phyloP scores from a whole-genome alignment of 2,888 invertebrate species.

The Noctua janthe region DNA sequence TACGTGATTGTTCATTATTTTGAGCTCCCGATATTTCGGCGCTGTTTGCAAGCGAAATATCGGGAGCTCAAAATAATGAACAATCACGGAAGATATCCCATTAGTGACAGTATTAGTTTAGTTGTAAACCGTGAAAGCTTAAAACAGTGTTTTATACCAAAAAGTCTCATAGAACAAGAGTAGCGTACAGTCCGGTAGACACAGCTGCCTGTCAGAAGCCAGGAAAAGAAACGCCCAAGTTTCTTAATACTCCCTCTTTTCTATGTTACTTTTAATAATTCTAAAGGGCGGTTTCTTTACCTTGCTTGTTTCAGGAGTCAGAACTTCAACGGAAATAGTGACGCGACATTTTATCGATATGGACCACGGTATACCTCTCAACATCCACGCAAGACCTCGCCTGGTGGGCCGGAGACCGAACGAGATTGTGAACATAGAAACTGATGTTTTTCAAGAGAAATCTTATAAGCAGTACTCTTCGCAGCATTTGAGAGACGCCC shows the following conservation, averaged over 20 bases:
- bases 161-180: conserved; percentile 16
- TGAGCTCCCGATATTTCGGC: too few relatives aligned
- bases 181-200: not conserved
- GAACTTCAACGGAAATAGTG: conserved; percentile 88
- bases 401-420: conserved; percentile 86
- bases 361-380: conserved; percentile 86
- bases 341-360: conserved; percentile 88
- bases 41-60: too few relatives aligned
- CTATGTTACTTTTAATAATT: conserved; percentile 45
- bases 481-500: conserved; percentile 86
- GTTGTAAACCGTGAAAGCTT: too few relatives aligned
- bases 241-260: conserved; percentile 52
- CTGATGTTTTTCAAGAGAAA: conserved; percentile 88
- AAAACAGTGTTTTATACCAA: too few relatives aligned
- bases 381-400: conserved; percentile 86
- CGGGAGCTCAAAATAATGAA: too few relatives aligned
- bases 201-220: conserved; percentile 85
- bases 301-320: conserved; percentile 89
- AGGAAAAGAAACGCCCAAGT: conserved; percentile 88
- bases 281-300: conserved; percentile 85
- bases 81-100: too few relatives aligned
- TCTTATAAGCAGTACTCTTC: conserved; percentile 89
- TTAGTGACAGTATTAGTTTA: too few relatives aligned
- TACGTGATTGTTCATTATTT: too few relatives aligned
- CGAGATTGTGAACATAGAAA: conserved; percentile 87